A percentile compares a stretch with the other conserved stretches of the same genome.
phyloP scores from a whole-genome alignment of 2,113 vertebrate species.

The Alaudala cheleensis region DNA sequence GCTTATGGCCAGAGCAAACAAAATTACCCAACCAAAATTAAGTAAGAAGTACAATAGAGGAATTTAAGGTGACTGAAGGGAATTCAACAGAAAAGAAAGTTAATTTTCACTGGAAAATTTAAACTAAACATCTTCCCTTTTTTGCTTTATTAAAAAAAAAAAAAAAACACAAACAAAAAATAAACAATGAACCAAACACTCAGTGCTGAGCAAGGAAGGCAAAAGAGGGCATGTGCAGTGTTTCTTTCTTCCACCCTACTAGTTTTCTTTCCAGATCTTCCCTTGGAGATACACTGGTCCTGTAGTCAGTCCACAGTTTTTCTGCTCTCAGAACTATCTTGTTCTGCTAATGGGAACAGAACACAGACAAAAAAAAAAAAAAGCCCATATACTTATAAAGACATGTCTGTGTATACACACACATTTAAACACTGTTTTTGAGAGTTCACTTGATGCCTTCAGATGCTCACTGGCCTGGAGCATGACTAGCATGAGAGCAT shows the following conservation, averaged over 20 bases:
- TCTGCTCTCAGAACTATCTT: background rate
- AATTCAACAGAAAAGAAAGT: background rate
- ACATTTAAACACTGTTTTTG: background rate
- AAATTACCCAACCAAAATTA: background rate
- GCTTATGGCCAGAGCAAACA: background rate
- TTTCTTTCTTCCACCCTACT: background rate
- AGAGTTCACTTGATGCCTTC: background rate
- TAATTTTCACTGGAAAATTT: background rate
- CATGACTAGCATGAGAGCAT: background rate
- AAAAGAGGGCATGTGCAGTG: background rate
- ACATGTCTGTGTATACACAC: accelerated
- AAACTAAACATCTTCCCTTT: background rate
- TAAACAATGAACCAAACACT: background rate
- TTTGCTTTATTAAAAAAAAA: background rate
- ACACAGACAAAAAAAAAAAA: background rate
- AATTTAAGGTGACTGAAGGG: background rate
- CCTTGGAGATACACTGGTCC: background rate
- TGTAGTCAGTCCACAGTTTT: background rate
- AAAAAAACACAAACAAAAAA: background rate
- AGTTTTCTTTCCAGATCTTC: background rate
- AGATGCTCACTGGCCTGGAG: background rate
- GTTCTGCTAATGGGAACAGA: background rate
- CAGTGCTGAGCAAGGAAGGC: background rate
- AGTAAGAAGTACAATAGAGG: background rate
- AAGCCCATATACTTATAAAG: background rate